Evolutionary conservation across 2,113 vertebrate species (phyloP), one percentile per base, ranked within the genome.

Genomic region (Gnathonemus echidnorhynchus): DNA sequence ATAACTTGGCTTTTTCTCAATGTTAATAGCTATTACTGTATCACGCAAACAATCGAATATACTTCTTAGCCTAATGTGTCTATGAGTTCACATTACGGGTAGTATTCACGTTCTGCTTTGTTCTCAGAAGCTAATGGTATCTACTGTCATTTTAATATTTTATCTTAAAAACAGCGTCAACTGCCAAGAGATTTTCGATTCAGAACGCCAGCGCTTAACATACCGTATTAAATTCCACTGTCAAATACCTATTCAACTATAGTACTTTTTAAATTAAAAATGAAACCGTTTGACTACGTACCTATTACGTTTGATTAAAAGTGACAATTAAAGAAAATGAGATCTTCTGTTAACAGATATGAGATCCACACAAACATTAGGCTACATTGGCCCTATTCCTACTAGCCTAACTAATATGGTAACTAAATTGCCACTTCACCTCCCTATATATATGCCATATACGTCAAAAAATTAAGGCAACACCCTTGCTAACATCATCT

Each of bases 11-110:
- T 58, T 39, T 52, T 90, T 84, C 52, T 10, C 11, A 86, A 15
- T 89, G 46, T 89, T 52, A 89, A 58, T 49, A 88, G 50, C 58
- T 74, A 2, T 35, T 83, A 87, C 88, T 89, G 19, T 21, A 35
- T 52, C 58, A 86, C 46, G 45, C 27, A 74, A 88, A 74, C 39
- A 88, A 88, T 48, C 3, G 8, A 48, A 2, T 6, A 48, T 66
- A 88, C 24, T 17, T 74, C 45, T n/a, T 15, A 45, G 27, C 15
- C 27, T n/a, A 31, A 5, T 66, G 8, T 74, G 31, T 48, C 13
- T 8, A 3, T 21, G 31, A 70, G 66, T 3, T 74, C 15, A 53
- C 31, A 35, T 53, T 56, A 35, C 24, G 50, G 50, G 27, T 7
- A 21, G 31, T 48, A 17, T 80, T 80, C 15, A 42, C 35, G 17